These are phyloP conservation scores for Conchocele bisecta DNA, from an alignment of 2,888 invertebrate species.

Conservation along the genomic window DNA sequence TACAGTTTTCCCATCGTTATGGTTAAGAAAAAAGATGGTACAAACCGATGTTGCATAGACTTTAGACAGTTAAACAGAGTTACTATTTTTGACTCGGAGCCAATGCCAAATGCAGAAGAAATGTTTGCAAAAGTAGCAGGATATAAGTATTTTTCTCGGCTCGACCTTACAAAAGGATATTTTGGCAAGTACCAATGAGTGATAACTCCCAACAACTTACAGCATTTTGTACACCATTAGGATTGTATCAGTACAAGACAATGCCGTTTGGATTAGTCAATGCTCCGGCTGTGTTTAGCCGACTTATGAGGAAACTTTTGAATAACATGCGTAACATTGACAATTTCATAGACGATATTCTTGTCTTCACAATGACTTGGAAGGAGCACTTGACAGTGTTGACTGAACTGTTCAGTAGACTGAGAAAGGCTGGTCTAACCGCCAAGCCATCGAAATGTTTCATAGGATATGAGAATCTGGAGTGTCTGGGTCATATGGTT, in stretches of 20 bases:
- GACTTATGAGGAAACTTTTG: slow-evolving; percentile 47
- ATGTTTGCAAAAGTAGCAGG: slow-evolving; percentile 50
- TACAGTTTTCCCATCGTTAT: slow-evolving; percentile 28
- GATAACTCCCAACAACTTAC: not conserved
- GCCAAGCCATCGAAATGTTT: slow-evolving; percentile 42
- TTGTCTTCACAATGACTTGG: slow-evolving; percentile 37
- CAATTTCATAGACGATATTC: slow-evolving; percentile 53
- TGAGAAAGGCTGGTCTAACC: slow-evolving; percentile 41
- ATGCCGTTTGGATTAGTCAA: slow-evolving; percentile 26
- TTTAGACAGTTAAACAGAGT: slow-evolving; percentile 51
- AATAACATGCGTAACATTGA: slow-evolving; percentile 30
- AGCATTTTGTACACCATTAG: slow-evolving; percentile 6
- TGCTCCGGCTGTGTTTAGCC: slow-evolving; percentile 32
- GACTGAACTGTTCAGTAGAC: slow-evolving; percentile 20
- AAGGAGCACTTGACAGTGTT: slow-evolving; percentile 44
- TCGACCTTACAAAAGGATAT: slow-evolving; percentile 36
- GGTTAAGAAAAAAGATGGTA: slow-evolving; percentile 50
- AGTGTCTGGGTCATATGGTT: slow-evolving; percentile 30
- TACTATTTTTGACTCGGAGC: slow-evolving; percentile 61
- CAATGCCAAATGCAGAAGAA: slow-evolving; percentile 55
- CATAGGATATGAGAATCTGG: slow-evolving; percentile 9
- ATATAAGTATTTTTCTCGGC: slow-evolving; percentile 46
- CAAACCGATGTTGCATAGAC: slow-evolving; percentile 58
- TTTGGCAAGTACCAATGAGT: slow-evolving; percentile 12
- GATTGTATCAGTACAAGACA: slow-evolving; percentile 10